These are phyloP conservation scores for Elmis aenea DNA, from an alignment of 2,888 invertebrate genomes.

Conservation along the genomic window DNA sequence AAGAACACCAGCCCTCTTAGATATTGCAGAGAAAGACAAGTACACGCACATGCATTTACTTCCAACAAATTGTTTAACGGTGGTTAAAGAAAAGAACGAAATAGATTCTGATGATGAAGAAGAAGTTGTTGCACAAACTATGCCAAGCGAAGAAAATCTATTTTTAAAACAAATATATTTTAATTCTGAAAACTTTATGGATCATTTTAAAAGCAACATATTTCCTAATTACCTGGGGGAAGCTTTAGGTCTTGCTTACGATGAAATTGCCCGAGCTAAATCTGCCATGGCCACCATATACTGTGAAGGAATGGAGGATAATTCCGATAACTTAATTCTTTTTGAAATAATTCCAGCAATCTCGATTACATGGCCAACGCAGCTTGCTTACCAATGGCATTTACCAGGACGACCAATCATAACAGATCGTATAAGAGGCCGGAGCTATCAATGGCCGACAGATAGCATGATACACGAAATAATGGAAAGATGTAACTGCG, in stretches of 20 bases:
- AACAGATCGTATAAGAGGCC: slow-evolving; percentile 53
- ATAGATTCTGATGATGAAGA: slow-evolving; percentile 34
- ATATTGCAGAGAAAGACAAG: slow-evolving; percentile 45
- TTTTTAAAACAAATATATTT: slow-evolving; percentile 48
- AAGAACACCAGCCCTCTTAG: slow-evolving; percentile 55
- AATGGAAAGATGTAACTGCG: slow-evolving; percentile 57
- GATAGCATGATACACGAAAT: slow-evolving; percentile 62
- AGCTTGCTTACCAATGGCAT: slow-evolving; percentile 64
- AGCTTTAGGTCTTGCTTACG: slow-evolving; percentile 54
- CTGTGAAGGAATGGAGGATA: slow-evolving; percentile 51
- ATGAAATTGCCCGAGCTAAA: slow-evolving; percentile 52
- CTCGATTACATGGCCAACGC: slow-evolving; percentile 66
- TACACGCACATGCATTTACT: slow-evolving; percentile 48
- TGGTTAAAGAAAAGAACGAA: slow-evolving; percentile 45
- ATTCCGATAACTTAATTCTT: slow-evolving; percentile 45
- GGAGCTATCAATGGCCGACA: slow-evolving; percentile 65
- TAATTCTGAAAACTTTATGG: slow-evolving; percentile 64
- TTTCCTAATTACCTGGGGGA: slow-evolving; percentile 58
- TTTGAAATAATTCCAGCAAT: slow-evolving; percentile 71
- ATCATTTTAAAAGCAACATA: slow-evolving; percentile 58
- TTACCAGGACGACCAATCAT: slow-evolving; percentile 56
- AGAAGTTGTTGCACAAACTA: slow-evolving; percentile 21
- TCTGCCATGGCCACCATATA: slow-evolving; percentile 65
- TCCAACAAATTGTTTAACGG: slow-evolving; percentile 52
- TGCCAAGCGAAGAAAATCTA: background rate